Percentiles rank a stretch among this genome's conserved stretches.
Conservation (phyloP, 1,140 invertebrate genomes). For the roundworm (Caenorhabditis elegans) region DNA sequence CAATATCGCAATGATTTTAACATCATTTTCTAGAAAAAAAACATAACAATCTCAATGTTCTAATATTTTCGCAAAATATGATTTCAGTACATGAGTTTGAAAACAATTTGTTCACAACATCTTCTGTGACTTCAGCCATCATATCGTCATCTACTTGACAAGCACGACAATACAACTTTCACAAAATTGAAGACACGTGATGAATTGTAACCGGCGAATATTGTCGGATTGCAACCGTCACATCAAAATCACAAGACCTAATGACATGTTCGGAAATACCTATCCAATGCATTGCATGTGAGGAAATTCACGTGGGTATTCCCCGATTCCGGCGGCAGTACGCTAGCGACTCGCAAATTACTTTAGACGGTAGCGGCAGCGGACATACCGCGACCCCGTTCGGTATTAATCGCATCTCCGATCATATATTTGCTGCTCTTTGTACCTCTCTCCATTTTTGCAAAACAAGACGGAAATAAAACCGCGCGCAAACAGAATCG, state of each 20-base stretch:
- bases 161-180: neutral
- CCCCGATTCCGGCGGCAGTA: neutral
- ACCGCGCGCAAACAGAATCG: neutral
- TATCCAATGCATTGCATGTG: neutral
- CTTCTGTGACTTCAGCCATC: too few species aligned
- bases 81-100: neutral
- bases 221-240: neutral
- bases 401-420: neutral
- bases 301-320: slow-evolving; percentile 30
- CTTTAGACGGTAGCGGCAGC: neutral
- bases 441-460: neutral
- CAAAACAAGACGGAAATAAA: neutral
- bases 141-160: neutral
- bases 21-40: too few species aligned
- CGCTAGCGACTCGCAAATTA: neutral
- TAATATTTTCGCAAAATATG: too few species aligned
- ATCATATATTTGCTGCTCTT: slow-evolving; percentile 10
- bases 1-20: too few species aligned
- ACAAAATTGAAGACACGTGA: slow-evolving; percentile 9
- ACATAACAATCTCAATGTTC: neutral
- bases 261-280: slow-evolving; percentile 29
- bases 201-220: neutral
- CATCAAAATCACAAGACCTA: neutral
- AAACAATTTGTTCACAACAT: neutral
- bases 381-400: neutral